Evolutionary conservation across 2,888 invertebrate species (phyloP).

Genomic region (Bembecia ichneumoniformis): DNA sequence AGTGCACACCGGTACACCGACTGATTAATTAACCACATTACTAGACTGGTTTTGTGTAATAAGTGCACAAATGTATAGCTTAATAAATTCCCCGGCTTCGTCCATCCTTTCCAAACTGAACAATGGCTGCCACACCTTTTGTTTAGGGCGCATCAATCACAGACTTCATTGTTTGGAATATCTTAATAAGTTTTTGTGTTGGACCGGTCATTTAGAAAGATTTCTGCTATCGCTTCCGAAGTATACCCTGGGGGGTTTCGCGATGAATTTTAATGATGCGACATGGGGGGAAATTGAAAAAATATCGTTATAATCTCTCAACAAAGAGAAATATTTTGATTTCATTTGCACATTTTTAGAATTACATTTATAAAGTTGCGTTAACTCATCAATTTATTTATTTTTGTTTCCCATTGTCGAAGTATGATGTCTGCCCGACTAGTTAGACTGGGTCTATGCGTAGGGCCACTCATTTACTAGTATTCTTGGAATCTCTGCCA

Average conservation of each 20-base stretch:
- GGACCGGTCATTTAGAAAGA: conserved; percentile 67
- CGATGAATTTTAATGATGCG: conserved; percentile 41
- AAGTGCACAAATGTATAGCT: conserved; percentile 49
- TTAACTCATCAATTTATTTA: no score
- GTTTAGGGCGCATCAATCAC: conserved; percentile 65
- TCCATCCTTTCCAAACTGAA: conserved; percentile 31
- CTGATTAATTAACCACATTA: conserved; percentile 63
- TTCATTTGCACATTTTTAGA: no score
- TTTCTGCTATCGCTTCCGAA: conserved; percentile 40
- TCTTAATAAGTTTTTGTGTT: conserved; percentile 68
- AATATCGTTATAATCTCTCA: conserved; percentile 12
- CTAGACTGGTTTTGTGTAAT: conserved; percentile 54
- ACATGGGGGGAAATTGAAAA: conserved; percentile 25
- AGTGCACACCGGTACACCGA: conserved; percentile 18
- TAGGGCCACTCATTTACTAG: no score
- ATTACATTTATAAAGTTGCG: no score
- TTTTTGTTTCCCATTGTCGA: no score
- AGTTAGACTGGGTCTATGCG: no score
- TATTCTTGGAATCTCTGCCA: no score
- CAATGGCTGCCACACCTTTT: conserved; percentile 51
- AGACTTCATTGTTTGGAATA: conserved; percentile 55
- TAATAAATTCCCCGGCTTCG: conserved; percentile 33
- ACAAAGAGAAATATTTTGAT: neutral
- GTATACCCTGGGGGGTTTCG: conserved; percentile 25
- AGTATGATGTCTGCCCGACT: no score